A percentile compares a stretch with the other conserved stretches of the same genome.
Conservation (phyloP, 2,113 vertebrate species). For the Hemiprocne comata region DNA sequence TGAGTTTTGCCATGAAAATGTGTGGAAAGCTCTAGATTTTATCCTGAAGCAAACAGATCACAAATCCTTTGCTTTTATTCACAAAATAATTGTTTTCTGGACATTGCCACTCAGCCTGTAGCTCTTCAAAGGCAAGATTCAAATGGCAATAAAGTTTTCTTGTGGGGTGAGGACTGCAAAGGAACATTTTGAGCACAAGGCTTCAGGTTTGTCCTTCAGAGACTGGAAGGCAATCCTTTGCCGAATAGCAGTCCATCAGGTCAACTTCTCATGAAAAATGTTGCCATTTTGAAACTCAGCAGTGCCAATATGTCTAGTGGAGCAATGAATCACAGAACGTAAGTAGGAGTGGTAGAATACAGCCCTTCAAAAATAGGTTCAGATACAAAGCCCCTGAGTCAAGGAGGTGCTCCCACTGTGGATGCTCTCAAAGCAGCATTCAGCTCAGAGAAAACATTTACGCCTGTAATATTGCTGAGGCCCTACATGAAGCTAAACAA, state of each 20-base stretch:
- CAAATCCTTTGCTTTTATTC: neutral
- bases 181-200: neutral
- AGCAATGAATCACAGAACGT: accelerated
- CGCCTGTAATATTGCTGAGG: neutral
- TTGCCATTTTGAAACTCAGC: neutral
- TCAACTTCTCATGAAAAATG: neutral
- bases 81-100: neutral
- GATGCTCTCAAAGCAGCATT: neutral
- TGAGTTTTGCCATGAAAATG: neutral
- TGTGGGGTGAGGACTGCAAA: neutral
- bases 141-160: neutral
- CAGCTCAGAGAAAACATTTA: neutral
- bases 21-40: neutral
- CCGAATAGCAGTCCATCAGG: neutral
- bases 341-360: neutral
- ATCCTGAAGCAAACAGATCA: neutral
- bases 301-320: neutral
- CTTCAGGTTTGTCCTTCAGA: neutral
- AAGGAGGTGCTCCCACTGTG: neutral
- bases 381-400: neutral
- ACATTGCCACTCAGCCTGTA: neutral
- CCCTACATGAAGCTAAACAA: neutral
- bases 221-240: neutral
- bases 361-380: neutral
- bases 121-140: neutral